Evolutionary conservation across 2,888 invertebrate species (phyloP).

Genomic region (Tigriopus californicus): DNA sequence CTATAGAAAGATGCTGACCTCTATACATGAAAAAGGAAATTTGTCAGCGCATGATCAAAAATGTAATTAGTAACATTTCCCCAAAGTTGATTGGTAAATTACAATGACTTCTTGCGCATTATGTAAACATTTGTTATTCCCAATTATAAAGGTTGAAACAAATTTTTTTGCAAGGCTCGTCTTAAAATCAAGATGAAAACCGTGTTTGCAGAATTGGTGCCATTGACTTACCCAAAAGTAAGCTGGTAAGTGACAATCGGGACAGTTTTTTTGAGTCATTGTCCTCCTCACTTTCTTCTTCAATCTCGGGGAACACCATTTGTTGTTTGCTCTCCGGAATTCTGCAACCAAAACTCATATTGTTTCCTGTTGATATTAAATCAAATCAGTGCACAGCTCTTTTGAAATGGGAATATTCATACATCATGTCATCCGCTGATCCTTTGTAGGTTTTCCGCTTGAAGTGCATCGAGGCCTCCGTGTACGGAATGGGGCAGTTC

Average conservation of each 20-base stretch:
- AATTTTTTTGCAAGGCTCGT: too few species aligned
- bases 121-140: too few species aligned
- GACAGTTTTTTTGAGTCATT: constrained; percentile 14
- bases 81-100: too few species aligned
- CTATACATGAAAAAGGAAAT: too few species aligned
- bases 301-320: constrained; percentile 36
- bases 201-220: too few species aligned
- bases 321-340: constrained; percentile 36
- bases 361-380: too few species aligned
- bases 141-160: too few species aligned
- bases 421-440: constrained; percentile 38
- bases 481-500: constrained; percentile 28
- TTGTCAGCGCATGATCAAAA: too few species aligned
- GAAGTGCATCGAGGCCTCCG: constrained; percentile 36
- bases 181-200: too few species aligned
- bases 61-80: too few species aligned
- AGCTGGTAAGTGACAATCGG: constrained; percentile 9
- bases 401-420: constrained; percentile 22
- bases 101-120: too few species aligned
- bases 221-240: constrained; percentile 10
- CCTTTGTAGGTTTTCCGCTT: constrained; percentile 38
- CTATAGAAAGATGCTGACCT: too few species aligned
- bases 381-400: not conserved
- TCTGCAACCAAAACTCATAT: constrained; percentile 23
- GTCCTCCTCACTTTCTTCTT: constrained; percentile 32